Base-by-base conservation (phyloP, 2,797 vertebrate species). In the Crax fasciolata region DNA sequence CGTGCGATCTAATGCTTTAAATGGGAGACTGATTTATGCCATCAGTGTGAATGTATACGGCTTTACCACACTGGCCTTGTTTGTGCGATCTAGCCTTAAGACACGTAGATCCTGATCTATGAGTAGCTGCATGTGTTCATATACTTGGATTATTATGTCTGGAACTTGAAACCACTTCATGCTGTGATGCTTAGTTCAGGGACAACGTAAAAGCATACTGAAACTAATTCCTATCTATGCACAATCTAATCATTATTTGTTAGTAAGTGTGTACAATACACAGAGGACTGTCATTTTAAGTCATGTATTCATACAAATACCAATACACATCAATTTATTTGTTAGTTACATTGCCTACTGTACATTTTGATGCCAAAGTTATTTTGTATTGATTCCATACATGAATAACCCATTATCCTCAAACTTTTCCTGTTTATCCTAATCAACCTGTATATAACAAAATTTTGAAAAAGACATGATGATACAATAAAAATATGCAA, bases 81-180 rank as follows among this genome's bases (percentile, higher is more conserved):
- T 68, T 62, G 79, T 6, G 25, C 39, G 66, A 6, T 17, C 7
- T 39, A 77, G 57, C 59, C 58, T 96, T 90, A 81, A 93, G 62
- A 88, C 82, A 93, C 93, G 84, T 21, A 96, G 96, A 96, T 84
- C 65, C 63, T 87, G 81, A 87, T 86, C 91, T 78, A 85, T 35
- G 28, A 25, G 49, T 39, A 91, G 62, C 88, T 84, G n/a, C 35
- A 82, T 94, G 68, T 94, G 87, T 95, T 97, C 80, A 43, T 90
- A 90, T 16, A 87, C 61, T 80, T 76, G 73, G 97, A 97, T 98
- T 98, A 97, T 97, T 93, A 76, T 97, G 97, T 98, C 98, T 98
- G 96, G 92, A 97, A 97, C 91, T 95, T 39, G 57, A 98, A 97
- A 96, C 55, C 87, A 41, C 48, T 92, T 48, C 92, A 82, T 43